Evolutionary conservation across 2,888 invertebrate species (phyloP).

Genomic region (Euproctis similis): DNA sequence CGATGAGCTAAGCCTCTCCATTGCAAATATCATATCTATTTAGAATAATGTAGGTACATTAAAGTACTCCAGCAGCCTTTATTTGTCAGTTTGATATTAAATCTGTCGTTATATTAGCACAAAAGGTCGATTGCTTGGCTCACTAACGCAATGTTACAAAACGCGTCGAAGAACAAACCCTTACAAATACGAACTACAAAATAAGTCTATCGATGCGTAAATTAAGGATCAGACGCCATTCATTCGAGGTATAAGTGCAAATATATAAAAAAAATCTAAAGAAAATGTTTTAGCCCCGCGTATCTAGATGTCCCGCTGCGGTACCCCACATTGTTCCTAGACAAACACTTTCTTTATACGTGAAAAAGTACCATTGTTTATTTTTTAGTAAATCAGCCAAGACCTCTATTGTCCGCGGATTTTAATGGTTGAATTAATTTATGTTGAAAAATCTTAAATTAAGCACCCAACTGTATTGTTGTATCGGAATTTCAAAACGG

Average conservation of each 20-base stretch:
- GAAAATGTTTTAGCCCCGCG: constrained; percentile 54
- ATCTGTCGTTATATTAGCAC: constrained; percentile 33
- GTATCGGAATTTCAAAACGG: constrained; percentile 24
- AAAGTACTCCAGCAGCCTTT: too few relatives aligned
- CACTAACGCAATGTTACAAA: constrained; percentile 59
- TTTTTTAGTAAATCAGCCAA: constrained; percentile 55
- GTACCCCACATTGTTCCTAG: constrained; percentile 66
- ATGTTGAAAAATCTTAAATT: constrained; percentile 39
- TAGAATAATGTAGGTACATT: too few relatives aligned
- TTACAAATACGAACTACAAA: constrained; percentile 62
- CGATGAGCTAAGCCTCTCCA: too few relatives aligned
- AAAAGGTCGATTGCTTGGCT: constrained; percentile 30
- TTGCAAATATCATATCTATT: too few relatives aligned
- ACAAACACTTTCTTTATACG: constrained; percentile 68
- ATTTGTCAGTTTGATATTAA: constrained; percentile 18
- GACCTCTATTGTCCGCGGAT: constrained; percentile 42
- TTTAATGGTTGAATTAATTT: constrained; percentile 64
- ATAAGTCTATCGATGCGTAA: constrained; percentile 69
- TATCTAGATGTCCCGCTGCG: constrained; percentile 73
- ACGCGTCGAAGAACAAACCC: constrained; percentile 57
- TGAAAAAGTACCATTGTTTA: constrained; percentile 52
- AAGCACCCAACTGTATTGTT: constrained; percentile 33
- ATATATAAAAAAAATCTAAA: constrained; percentile 44
- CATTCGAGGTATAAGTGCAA: constrained; percentile 54
- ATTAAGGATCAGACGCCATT: constrained; percentile 66